phyloP scores from a whole-genome alignment of 2,113 vertebrate genomes.

The Lynx canadensis region DNA sequence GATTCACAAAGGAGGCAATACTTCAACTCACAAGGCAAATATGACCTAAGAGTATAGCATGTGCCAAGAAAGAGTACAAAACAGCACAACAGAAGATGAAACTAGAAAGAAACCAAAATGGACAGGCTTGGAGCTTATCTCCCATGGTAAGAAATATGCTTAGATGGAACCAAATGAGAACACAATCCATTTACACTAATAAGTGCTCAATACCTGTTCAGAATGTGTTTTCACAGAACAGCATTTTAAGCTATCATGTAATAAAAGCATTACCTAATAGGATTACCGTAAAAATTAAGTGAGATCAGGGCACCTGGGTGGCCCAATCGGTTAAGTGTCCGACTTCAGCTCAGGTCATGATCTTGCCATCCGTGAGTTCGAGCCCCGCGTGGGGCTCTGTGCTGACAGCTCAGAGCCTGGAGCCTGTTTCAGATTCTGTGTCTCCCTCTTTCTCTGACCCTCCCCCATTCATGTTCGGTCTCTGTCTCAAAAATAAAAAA shows the following conservation, averaged over 20 bases:
- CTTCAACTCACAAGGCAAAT: neutral
- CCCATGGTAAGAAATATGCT: neutral
- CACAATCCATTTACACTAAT: neutral
- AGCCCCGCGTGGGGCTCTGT: too few relatives aligned
- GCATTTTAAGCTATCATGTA: neutral
- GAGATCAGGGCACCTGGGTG: neutral
- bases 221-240: neutral
- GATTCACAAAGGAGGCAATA: neutral
- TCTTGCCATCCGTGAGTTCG: too few relatives aligned
- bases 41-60: neutral
- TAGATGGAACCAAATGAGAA: neutral
- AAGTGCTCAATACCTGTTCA: neutral
- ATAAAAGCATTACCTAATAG: neutral
- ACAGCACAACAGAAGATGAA: neutral
- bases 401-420: too few relatives aligned
- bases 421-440: too few relatives aligned
- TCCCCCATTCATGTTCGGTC: too few relatives aligned
- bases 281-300: constrained; percentile 8
- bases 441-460: too few relatives aligned
- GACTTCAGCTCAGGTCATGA: too few relatives aligned
- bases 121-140: neutral
- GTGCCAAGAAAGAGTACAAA: neutral
- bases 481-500: too few relatives aligned
- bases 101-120: neutral
- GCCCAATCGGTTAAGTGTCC: too few relatives aligned